A percentile compares a stretch with the other conserved stretches of the same genome.
Conservation (phyloP, 2,113 vertebrate genomes). For the Pteruthius melanotis region DNA sequence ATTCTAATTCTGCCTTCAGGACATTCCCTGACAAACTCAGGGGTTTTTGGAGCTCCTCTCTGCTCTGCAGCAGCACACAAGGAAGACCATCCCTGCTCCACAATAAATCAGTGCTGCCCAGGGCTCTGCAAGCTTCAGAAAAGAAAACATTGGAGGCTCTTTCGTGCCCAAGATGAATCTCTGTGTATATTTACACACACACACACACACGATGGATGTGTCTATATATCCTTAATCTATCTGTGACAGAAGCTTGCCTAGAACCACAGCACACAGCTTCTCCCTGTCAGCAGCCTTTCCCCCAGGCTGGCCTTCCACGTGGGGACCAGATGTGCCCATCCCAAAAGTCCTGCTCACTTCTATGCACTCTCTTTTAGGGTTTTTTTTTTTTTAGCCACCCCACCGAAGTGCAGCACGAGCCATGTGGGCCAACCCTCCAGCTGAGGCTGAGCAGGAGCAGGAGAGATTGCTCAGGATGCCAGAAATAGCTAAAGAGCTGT, state of each 20-base stretch:
- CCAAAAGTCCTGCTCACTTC: neutral
- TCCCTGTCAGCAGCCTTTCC: neutral
- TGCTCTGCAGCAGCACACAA: neutral
- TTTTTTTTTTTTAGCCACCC: too few relatives aligned
- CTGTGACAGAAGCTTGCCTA: neutral
- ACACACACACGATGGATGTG: neutral
- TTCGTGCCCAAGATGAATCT: neutral
- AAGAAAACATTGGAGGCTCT: neutral
- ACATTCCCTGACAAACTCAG: neutral
- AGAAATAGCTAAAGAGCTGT: neutral
- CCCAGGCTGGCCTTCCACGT: neutral
- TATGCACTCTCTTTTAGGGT: neutral
- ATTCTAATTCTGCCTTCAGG: neutral
- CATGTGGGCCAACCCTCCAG: neutral
- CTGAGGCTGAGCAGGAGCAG: neutral
- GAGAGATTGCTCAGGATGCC: neutral
- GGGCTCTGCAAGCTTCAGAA: neutral
- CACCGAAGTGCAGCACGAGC: neutral
- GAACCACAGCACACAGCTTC: neutral
- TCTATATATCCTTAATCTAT: neutral
- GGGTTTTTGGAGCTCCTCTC: neutral
- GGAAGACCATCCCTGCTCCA: neutral
- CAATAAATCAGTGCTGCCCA: neutral
- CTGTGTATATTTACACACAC: neutral
- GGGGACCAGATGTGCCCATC: constrained; percentile 37